Evolutionary conservation across 30 jellyfish, hydroid and myxozoan species (phyloP), one percentile per base, ranked within the genome.

Genomic region (Aurelia aurita): DNA sequence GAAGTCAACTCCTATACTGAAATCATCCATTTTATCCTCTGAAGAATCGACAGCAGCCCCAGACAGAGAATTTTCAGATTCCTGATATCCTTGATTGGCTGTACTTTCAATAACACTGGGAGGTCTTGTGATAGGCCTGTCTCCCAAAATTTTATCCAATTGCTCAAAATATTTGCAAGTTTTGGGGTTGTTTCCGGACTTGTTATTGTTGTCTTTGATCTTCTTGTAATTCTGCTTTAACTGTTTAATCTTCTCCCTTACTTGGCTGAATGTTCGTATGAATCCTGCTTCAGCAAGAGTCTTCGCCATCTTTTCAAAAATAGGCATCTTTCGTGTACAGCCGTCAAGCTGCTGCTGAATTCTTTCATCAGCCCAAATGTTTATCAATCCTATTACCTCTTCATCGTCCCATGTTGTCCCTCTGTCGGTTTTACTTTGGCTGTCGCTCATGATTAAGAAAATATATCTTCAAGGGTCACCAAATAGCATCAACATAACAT

Each of bases 81-180:
- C 84, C n/a, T 18, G 43, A 31, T 31, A 31, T 3, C 8, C 64
- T 16, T 53, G 23, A 53, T 3, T 53, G 3, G 64, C 64, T 14
- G 64, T 53, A 31, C 72, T 54, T 54, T 78, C 89, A 26, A 78
- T 16, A 8, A 78, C 45, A 46, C 25, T 31, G 13, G 71, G 74
- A 27, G 89, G 89, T 44, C 80, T 60, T 31, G 89, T 46, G 28
- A 78, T 78, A 3, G 89, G 80, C 80, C 80, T 78, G 46, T 43
- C 80, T 65, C 74, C 82, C 61, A 79, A 4, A 23, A 79, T 51
- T 25, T 79, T 23, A 46, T 79, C 90, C 15, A 79, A 5, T 32
- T 64, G 29, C 58, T 59, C 89, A 58, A 58, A 77, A 53, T 15
- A 61, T 53, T 77, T 59, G 79, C 25, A 59, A 19, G 89, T 60